Conservation (phyloP, 2,888 invertebrate genomes). For the Xestia c-nigrum region DNA sequence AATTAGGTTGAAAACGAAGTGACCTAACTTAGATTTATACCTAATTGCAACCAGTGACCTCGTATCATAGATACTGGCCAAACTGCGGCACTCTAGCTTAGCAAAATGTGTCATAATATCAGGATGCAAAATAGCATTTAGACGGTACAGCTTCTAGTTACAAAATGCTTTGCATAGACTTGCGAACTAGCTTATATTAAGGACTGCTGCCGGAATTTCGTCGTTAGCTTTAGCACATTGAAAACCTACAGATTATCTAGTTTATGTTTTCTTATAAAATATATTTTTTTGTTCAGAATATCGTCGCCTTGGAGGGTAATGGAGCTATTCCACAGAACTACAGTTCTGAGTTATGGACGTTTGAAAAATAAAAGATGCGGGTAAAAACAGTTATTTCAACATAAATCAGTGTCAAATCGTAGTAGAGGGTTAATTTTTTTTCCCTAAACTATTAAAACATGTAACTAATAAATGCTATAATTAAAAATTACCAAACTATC, state of each 20-base stretch:
- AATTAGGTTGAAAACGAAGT: conserved; percentile 14
- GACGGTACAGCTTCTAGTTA: conserved; percentile 3
- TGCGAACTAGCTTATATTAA: conserved; percentile 15
- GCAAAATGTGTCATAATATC: conserved; percentile 40
- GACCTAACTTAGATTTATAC: conserved; percentile 41
- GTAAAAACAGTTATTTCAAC: not conserved
- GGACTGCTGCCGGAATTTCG: not conserved
- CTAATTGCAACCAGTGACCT: conserved; percentile 35
- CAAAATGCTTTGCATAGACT: conserved; percentile 36
- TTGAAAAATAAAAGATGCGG: not conserved
- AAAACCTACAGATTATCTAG: not conserved
- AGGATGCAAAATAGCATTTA: conserved; percentile 40
- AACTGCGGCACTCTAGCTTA: conserved; percentile 36
- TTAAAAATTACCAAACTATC: too few relatives aligned
- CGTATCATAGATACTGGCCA: conserved; percentile 16
- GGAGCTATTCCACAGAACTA: not conserved
- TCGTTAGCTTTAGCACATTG: not conserved
- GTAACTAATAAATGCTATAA: too few relatives aligned
- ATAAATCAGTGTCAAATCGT: too few relatives aligned
- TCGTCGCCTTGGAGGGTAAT: not conserved
- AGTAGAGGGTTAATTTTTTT: too few relatives aligned
- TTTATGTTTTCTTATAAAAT: too few relatives aligned
- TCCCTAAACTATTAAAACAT: too few relatives aligned
- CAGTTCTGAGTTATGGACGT: not conserved
- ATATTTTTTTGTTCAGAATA: too few relatives aligned